phyloP scores from a whole-genome alignment of 1,140 invertebrate species.

The Geopemphigus sp. region DNA sequence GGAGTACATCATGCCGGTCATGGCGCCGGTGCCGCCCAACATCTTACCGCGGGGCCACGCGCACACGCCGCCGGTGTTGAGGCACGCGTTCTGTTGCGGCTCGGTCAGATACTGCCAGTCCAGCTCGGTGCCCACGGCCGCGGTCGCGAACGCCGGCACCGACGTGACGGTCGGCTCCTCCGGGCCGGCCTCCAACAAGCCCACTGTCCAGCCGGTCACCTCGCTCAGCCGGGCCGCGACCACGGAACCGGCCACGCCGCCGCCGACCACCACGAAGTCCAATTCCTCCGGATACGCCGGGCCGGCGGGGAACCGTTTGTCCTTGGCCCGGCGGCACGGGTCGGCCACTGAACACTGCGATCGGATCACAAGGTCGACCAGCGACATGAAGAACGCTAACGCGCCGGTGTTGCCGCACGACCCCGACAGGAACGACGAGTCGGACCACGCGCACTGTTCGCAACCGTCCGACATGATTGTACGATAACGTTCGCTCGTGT shows the following conservation, averaged over 20 bases:
- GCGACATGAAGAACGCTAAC: slow-evolving; percentile 60
- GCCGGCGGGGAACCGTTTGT: slow-evolving; percentile 6
- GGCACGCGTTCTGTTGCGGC: slow-evolving; percentile 60
- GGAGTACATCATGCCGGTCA: slow-evolving; percentile 68
- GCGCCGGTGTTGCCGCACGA: slow-evolving; percentile 54
- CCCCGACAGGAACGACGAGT: slow-evolving; percentile 56
- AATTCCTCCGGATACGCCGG: slow-evolving; percentile 53
- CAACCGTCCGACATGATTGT: slow-evolving; percentile 51
- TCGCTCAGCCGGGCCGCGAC: slow-evolving; percentile 63
- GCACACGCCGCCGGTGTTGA: slow-evolving; percentile 64
- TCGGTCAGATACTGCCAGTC: slow-evolving; percentile 70
- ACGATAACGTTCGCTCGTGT: background rate
- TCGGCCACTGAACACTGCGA: slow-evolving; percentile 60
- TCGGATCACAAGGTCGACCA: slow-evolving; percentile 55
- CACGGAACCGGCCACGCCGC: slow-evolving; percentile 56
- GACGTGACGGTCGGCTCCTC: slow-evolving; percentile 67
- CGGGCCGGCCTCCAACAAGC: slow-evolving; percentile 65
- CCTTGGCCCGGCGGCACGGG: slow-evolving; percentile 55
- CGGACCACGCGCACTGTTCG: slow-evolving; percentile 56
- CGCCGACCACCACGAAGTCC: slow-evolving; percentile 54
- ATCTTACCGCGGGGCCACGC: slow-evolving; percentile 72
- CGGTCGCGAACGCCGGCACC: slow-evolving; percentile 64
- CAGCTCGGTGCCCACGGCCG: slow-evolving; percentile 59
- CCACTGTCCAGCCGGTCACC: slow-evolving; percentile 56
- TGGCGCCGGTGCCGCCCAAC: slow-evolving; percentile 72